A percentile compares a stretch with the other conserved stretches of the same genome.
Evolutionary conservation across 2,797 vertebrate species (phyloP).

Genomic region (Acropternis orthonyx): DNA sequence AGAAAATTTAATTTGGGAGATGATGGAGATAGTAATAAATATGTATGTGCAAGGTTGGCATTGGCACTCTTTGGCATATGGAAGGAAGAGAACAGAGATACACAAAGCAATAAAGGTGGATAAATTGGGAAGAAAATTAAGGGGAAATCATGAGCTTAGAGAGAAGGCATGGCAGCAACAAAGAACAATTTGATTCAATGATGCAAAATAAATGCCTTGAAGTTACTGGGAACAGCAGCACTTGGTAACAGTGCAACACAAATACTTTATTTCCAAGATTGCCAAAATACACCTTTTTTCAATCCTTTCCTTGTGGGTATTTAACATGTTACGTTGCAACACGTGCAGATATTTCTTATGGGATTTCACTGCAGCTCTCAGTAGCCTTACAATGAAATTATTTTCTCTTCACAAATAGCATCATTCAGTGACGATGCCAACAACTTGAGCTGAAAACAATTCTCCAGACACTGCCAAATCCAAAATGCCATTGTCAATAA

Average conservation of each 20-base stretch:
- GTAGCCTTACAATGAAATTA: neutral
- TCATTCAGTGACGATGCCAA: neutral
- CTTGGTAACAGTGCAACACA: neutral
- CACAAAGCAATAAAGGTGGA: neutral
- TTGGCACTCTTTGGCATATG: neutral
- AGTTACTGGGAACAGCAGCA: neutral
- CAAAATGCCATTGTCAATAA: slow-evolving; percentile 4
- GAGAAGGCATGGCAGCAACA: neutral
- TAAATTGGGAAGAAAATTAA: neutral
- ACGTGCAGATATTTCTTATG: neutral
- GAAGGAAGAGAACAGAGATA: neutral
- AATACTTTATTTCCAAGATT: neutral
- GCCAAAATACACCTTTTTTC: neutral
- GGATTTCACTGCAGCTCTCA: neutral
- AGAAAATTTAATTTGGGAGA: neutral
- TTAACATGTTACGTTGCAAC: neutral
- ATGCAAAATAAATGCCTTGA: neutral
- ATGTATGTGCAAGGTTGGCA: neutral
- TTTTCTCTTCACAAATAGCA: neutral
- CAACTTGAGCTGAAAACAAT: slow-evolving; percentile 2
- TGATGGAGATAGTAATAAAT: neutral
- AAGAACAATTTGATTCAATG: neutral
- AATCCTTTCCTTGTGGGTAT: neutral
- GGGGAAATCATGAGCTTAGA: neutral
- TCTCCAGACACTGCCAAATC: neutral